These are phyloP conservation scores for Sisor rabdophorus DNA, from an alignment of 2,113 vertebrate species.

Conservation along the genomic window DNA sequence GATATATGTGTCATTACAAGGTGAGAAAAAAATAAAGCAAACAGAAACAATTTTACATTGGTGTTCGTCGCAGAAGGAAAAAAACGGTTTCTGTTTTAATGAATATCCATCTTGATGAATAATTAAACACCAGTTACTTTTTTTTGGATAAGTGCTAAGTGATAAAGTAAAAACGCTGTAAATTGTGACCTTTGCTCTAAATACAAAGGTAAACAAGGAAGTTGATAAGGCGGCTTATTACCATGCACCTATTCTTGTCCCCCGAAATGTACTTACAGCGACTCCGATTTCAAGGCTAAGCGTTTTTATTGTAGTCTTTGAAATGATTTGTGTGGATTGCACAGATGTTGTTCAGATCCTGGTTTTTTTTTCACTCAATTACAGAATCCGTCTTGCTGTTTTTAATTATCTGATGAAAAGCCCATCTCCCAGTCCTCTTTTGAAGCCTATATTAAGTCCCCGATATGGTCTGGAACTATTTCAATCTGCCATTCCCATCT, in stretches of 20 bases:
- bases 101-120: background rate
- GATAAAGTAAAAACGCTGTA: background rate
- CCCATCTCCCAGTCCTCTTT: slow-evolving; percentile 66
- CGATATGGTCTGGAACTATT: slow-evolving; percentile 59
- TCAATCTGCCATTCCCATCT: slow-evolving; percentile 55
- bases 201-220: slow-evolving; percentile 40
- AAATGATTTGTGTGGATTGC: slow-evolving; percentile 73
- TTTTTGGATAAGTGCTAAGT: background rate
- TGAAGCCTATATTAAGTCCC: slow-evolving; percentile 65
- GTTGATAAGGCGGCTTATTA: slow-evolving; percentile 58
- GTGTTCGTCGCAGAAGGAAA: background rate
- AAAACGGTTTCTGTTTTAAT: background rate
- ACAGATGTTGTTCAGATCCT: slow-evolving; percentile 76
- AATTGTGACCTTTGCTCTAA: background rate
- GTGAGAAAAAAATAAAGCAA: background rate
- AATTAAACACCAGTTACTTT: background rate
- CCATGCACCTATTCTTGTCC: slow-evolving; percentile 52
- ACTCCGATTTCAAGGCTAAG: slow-evolving; percentile 63
- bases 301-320: slow-evolving; percentile 66
- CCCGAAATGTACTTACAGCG: slow-evolving; percentile 63
- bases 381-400: slow-evolving; percentile 74
- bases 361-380: slow-evolving; percentile 73
- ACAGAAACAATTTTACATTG: background rate
- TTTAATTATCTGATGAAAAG: slow-evolving; percentile 77
- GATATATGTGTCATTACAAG: slow-evolving; percentile 6